Percentiles rank a stretch among this genome's conserved stretches.
phyloP scores from a whole-genome alignment of 2,113 vertebrate species.

The Zootoca vivipara region DNA sequence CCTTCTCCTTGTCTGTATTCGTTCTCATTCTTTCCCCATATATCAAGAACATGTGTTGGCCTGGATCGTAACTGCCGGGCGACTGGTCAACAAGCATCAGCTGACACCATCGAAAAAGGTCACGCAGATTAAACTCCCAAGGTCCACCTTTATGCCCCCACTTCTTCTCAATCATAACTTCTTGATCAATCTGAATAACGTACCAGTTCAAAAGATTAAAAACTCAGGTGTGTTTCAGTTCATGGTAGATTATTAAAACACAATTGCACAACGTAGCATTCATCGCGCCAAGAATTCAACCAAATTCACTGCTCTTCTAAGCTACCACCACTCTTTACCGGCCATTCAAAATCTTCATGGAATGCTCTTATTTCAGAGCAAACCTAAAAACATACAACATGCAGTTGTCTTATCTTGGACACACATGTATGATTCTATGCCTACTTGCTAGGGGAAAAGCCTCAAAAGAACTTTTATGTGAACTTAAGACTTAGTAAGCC shows the following conservation, averaged over 20 bases:
- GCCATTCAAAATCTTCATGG: neutral
- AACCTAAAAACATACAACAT: neutral
- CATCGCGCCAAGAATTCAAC: neutral
- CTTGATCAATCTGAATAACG: slow-evolving; percentile 83
- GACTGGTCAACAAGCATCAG: slow-evolving; percentile 94
- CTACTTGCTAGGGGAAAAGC: neutral
- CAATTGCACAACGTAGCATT: neutral
- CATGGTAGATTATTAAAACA: neutral
- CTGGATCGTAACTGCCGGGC: slow-evolving; percentile 88
- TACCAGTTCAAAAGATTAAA: neutral
- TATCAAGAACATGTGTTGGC: slow-evolving; percentile 91
- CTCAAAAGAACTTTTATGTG: neutral
- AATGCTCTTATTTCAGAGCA: neutral
- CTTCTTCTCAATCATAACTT: slow-evolving; percentile 85
- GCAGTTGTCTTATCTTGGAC: neutral
- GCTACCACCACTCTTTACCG: neutral
- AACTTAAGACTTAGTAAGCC: neutral
- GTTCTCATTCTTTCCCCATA: slow-evolving; percentile 95
- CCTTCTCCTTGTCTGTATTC: slow-evolving; percentile 86
- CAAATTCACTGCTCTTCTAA: neutral
- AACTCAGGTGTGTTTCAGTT: neutral
- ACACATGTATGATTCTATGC: neutral
- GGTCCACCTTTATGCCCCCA: slow-evolving; percentile 97
- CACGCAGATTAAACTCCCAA: slow-evolving; percentile 98
- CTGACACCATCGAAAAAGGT: slow-evolving; percentile 98